A percentile compares a stretch with the other conserved stretches of the same genome.
These are phyloP conservation scores for Ptilonorhynchus violaceus DNA, from an alignment of 2,113 vertebrate genomes.

Conservation along the genomic window DNA sequence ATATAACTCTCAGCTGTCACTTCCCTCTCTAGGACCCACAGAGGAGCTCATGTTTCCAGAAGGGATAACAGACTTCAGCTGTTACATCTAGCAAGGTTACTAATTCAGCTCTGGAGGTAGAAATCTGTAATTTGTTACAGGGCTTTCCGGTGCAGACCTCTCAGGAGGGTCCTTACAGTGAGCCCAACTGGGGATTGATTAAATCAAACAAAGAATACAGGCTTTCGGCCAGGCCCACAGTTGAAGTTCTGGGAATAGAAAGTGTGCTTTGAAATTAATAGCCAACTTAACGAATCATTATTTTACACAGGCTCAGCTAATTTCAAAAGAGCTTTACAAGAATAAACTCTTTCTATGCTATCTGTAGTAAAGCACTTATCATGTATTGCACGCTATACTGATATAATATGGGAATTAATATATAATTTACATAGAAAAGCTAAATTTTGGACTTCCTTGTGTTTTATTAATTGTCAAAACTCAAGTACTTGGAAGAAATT, in stretches of 20 bases:
- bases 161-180: background rate
- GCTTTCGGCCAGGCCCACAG: background rate
- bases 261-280: background rate
- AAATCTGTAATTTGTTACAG: background rate
- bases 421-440: background rate
- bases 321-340: background rate
- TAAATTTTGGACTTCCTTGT: background rate
- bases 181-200: background rate
- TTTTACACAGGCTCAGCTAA: background rate
- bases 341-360: background rate
- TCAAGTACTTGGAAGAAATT: background rate
- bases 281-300: background rate
- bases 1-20: background rate
- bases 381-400: background rate
- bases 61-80: background rate
- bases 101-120: background rate
- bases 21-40: background rate
- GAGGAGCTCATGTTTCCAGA: background rate
- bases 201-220: background rate
- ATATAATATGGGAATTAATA: background rate
- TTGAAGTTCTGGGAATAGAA: background rate
- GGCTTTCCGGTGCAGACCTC: background rate
- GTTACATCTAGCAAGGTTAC: background rate
- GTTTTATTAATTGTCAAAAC: background rate
- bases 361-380: background rate